Conservation (phyloP, 2,888 invertebrate genomes). For the Philhelius pedissequus region DNA sequence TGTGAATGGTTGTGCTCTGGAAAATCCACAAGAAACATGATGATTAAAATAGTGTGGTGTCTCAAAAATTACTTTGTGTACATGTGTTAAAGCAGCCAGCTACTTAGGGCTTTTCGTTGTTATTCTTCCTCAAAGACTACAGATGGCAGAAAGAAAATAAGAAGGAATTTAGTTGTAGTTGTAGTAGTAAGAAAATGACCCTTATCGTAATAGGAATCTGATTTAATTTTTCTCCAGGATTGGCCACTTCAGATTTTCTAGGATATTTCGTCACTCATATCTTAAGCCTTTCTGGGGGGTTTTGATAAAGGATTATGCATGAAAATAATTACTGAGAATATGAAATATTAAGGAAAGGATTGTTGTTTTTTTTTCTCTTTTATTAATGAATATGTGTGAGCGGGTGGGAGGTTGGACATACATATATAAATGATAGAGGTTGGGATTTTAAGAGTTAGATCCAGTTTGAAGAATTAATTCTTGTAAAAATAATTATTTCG, state of each 20-base stretch:
- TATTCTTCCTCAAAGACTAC: neutral
- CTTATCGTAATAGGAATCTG: slow-evolving; percentile 62
- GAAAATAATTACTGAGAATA: slow-evolving; percentile 59
- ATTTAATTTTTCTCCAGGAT: slow-evolving; percentile 49
- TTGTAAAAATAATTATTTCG: neutral
- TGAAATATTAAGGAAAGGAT: slow-evolving; percentile 52
- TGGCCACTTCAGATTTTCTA: slow-evolving; percentile 40
- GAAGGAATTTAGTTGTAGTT: neutral
- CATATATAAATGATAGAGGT: neutral
- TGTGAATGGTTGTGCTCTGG: slow-evolving; percentile 3
- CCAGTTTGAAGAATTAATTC: neutral
- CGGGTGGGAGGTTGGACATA: neutral
- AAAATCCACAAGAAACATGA: slow-evolving; percentile 64
- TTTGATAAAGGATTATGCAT: slow-evolving; percentile 56
- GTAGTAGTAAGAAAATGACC: slow-evolving; percentile 50
- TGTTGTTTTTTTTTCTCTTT: neutral
- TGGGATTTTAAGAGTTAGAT: neutral
- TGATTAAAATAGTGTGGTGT: slow-evolving; percentile 68
- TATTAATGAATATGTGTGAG: neutral
- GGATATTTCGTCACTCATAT: slow-evolving; percentile 62
- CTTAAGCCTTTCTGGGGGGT: slow-evolving; percentile 29
- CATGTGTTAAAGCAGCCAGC: slow-evolving; percentile 26
- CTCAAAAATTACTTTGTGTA: slow-evolving; percentile 54
- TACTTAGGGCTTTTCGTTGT: slow-evolving; percentile 35
- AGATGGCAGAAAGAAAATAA: neutral